Evolutionary conservation across 2,797 vertebrate species (phyloP).

Genomic region (Macrochelys suwanniensis): DNA sequence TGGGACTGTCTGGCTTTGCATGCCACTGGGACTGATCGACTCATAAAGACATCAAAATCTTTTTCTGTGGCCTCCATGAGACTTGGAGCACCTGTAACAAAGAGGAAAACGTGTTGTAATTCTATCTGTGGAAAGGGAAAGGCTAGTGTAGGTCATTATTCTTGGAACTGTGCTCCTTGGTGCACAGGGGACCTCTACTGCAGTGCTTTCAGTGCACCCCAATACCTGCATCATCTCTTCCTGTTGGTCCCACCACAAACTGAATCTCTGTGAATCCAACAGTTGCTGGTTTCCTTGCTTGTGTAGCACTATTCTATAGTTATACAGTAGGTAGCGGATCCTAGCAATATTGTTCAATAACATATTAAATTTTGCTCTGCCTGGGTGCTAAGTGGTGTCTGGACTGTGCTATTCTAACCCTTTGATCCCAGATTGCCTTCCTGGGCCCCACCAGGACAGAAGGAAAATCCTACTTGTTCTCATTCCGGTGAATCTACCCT

Average conservation of each 20-base stretch:
- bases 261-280: not conserved
- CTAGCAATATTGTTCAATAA: slow-evolving; percentile 33
- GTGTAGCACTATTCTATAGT: not conserved
- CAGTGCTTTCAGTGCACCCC: not conserved
- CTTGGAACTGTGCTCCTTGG: not conserved
- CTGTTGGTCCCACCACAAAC: not conserved
- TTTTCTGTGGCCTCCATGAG: slow-evolving; percentile 81
- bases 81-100: slow-evolving; percentile 87
- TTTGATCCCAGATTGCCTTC: not conserved
- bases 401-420: slow-evolving; percentile 12
- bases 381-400: slow-evolving; percentile 75
- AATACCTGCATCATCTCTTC: not conserved
- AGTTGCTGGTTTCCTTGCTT: not conserved
- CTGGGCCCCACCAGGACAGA: not conserved
- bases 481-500: not conserved
- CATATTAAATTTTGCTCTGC: slow-evolving; percentile 43
- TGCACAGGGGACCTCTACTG: not conserved
- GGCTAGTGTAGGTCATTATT: not conserved
- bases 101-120: not conserved
- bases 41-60: slow-evolving; percentile 84
- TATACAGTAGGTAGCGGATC: not conserved
- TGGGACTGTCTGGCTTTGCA: slow-evolving; percentile 89
- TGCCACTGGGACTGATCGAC: slow-evolving; percentile 86
- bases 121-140: not conserved
- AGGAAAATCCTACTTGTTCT: not conserved